Evolutionary conservation across 1,140 invertebrate species (phyloP).

Genomic region (Orius insidiosus): DNA sequence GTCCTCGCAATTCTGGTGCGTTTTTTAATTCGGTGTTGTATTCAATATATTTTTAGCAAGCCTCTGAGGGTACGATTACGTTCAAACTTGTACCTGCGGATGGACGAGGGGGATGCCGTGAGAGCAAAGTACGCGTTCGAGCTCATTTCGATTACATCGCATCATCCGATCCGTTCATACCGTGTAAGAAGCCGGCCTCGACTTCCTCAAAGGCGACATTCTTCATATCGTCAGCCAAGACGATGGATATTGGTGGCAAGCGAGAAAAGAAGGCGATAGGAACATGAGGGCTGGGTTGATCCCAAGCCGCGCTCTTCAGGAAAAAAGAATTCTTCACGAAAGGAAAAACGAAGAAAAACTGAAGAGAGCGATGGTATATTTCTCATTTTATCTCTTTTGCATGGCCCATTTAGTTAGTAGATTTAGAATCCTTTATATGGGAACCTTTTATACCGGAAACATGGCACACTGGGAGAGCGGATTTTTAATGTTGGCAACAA

Average conservation of each 20-base stretch:
- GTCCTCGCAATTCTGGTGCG: constrained; percentile 66
- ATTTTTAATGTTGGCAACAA: too few species aligned
- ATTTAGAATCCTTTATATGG: too few species aligned
- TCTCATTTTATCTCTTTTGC: not conserved
- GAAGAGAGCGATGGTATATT: constrained; percentile 11
- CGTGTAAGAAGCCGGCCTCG: constrained; percentile 86
- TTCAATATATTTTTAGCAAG: constrained; percentile 42
- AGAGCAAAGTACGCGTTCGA: constrained; percentile 74
- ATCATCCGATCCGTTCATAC: constrained; percentile 74
- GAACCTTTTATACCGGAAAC: too few species aligned
- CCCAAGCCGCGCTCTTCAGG: constrained; percentile 81
- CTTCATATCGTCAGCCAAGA: constrained; percentile 94
- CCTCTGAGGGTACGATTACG: constrained; percentile 83
- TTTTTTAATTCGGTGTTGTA: not conserved
- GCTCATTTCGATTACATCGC: constrained; percentile 85
- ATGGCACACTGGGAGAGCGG: too few species aligned
- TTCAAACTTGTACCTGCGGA: constrained; percentile 88
- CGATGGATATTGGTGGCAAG: constrained; percentile 95
- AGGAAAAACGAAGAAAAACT: constrained; percentile 24
- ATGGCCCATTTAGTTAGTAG: too few species aligned
- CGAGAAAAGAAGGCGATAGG: constrained; percentile 70
- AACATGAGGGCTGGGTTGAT: constrained; percentile 83
- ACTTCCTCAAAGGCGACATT: constrained; percentile 82
- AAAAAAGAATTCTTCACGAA: constrained; percentile 69
- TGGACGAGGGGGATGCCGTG: constrained; percentile 52